These are phyloP conservation scores for Onychostruthus taczanowskii DNA, from an alignment of 2,113 vertebrate species.

Conservation along the genomic window DNA sequence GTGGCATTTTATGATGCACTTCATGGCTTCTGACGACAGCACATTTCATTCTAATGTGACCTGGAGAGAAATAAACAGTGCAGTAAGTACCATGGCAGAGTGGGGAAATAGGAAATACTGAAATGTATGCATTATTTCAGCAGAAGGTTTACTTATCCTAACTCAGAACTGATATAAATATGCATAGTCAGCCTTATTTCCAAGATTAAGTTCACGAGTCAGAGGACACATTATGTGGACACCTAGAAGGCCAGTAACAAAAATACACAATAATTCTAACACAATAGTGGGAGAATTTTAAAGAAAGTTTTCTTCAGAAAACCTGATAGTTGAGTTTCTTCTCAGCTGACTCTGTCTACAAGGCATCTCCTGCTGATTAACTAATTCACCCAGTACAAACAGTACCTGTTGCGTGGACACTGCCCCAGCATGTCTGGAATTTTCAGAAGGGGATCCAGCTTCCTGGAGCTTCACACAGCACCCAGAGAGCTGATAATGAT, in stretches of 20 bases:
- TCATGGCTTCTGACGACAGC: background rate
- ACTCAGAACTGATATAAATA: background rate
- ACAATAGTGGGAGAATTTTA: background rate
- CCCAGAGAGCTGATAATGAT: background rate
- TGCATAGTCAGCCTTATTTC: background rate
- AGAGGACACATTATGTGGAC: background rate
- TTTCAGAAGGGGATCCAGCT: background rate
- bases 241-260: background rate
- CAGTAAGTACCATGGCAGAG: background rate
- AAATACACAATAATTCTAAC: background rate
- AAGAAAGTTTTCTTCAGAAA: background rate
- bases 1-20: constrained; percentile 30
- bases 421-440: background rate
- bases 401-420: background rate
- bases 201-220: background rate
- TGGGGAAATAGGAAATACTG: background rate
- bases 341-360: background rate
- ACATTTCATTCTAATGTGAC: constrained; percentile 14
- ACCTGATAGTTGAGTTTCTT: background rate
- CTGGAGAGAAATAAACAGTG: constrained; percentile 1
- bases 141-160: background rate
- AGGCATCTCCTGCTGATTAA: background rate
- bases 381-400: background rate
- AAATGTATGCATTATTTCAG: background rate
- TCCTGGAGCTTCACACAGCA: background rate